Evolutionary conservation across 1,140 invertebrate species (phyloP), one percentile per base, ranked within the genome.

Genomic region (Callitettix versicolor): DNA sequence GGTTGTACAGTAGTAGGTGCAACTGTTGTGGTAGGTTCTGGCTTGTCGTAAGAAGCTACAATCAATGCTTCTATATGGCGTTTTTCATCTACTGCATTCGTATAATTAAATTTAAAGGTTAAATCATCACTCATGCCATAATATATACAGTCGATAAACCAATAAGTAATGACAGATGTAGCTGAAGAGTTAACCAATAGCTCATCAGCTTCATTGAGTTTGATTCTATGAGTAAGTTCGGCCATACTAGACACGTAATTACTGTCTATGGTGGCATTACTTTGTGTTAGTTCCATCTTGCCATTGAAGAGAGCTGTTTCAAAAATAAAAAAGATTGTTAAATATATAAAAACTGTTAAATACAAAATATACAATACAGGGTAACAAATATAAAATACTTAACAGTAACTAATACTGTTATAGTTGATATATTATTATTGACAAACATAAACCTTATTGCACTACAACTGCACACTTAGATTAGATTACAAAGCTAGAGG

Each of bases 131-230:
- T 79, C 54, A 76, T 68, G 36, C 83, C 85, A 54, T 82, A 76
- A 68, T 81, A 84, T 59, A 75, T 71, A 63, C 85, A 89, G 64
- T 88, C 80, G 41, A 87, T 73, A 63, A 87, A 88, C 86, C 86
- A 89, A 65, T 79, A 86, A 9, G 81, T 82, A 17, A 75, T 67
- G 14, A 85, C 69, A 20, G 73, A 73, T 7, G 80, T 81, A 1
- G 84, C 76, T 60, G 79, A 79, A 17, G 73, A 67, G 12, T 68
- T 72, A 17, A 86, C 62, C 65, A 75, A 85, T 38, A 76, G 62
- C 33, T 68, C 60, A 67, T 88, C 85, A 15, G 75, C 71, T 18
- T 75, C 64, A 2, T 73, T 73, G 12, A 89, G 58, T 24, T 69
- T 63, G 52, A 88, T 69, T 41, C 69, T 71, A 60, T 86, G 74